Base-by-base conservation (phyloP, 2,113 vertebrate genomes). In the Eptesicus fuscus region DNA sequence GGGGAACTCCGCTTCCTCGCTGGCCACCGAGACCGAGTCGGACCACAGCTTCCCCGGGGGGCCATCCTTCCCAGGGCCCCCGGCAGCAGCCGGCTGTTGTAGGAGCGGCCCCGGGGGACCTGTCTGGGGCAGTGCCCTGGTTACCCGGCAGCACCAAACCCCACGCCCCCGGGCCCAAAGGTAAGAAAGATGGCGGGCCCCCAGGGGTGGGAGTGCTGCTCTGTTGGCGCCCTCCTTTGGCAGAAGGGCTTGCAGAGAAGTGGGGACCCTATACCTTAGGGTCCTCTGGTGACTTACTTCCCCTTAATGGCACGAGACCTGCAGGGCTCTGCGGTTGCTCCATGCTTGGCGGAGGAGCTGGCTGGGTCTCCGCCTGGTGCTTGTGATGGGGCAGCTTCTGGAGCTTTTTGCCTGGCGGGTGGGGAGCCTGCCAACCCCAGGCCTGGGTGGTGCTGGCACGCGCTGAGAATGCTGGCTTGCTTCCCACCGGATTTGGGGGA, bases 1-100 rank as follows among this genome's bases (percentile, higher is more conserved):
- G 99, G 99, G 99, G 98, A 99, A 99, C 98, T 99, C 99, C 44
- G 99, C 99, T 96, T 99, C 99, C 51, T 99, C 99, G 89, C 98
- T 99, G 97, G 99, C 99, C 25, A 97, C 99, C 23, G 99, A 99
- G 98, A 99, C 99, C 0, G 99, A 99, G 98, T 99, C 99, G 88
- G 99, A 99, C 98, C 99, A 99, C 96, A 99, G 99, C 96, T 99
- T 99, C 98, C 90, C 97, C 91, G 97, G 98, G 95, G 98, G 99
- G 80, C 84, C 98, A 1, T 97, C 99, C 56, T 99, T 99, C 96
- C 97, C 99, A 0, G 98, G 99, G 35, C 98, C 99, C 67, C 98
- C 99, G 23, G 98, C 99, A 32, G 97, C 99, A 4, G 97, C 99
- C 96, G 98, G 99, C 96, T 99, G 99, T 99, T 99, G 99, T 96